Conservation (phyloP, 2,797 vertebrate genomes). For the Rhodeus uyekii region DNA sequence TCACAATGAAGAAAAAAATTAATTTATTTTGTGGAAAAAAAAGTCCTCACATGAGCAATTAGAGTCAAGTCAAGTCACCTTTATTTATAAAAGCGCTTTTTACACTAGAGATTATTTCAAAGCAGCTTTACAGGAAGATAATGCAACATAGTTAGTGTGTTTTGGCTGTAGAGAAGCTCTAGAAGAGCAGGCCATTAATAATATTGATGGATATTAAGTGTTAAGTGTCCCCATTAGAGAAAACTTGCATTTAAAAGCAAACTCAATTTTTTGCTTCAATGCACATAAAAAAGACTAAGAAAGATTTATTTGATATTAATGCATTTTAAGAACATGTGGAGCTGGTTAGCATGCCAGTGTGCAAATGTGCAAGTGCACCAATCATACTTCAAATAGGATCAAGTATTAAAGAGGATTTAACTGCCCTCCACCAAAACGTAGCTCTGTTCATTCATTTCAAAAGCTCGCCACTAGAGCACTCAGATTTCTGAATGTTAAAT, state of each 20-base stretch:
- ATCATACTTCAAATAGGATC: background rate
- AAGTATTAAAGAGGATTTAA: background rate
- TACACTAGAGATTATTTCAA: no score
- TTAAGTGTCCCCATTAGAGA: no score
- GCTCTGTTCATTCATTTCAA: slow-evolving; percentile 53
- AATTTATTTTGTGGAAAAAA: background rate
- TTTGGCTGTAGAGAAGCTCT: no score
- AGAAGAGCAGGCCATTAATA: no score
- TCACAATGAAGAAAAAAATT: background rate
- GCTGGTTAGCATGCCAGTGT: background rate
- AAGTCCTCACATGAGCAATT: background rate
- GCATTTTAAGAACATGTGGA: background rate
- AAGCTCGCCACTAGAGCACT: slow-evolving; percentile 59
- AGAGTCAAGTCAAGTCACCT: no score
- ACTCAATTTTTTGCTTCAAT: background rate
- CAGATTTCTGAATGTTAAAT: slow-evolving; percentile 63
- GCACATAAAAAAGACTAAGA: background rate
- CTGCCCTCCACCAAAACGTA: background rate
- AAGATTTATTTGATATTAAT: background rate
- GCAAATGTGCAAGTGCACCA: background rate
- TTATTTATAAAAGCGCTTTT: no score
- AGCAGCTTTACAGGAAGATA: no score
- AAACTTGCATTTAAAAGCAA: background rate
- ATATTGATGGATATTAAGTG: no score
- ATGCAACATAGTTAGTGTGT: no score